Base-by-base conservation (phyloP, 2,888 invertebrate species). In the Caprella mutica region DNA sequence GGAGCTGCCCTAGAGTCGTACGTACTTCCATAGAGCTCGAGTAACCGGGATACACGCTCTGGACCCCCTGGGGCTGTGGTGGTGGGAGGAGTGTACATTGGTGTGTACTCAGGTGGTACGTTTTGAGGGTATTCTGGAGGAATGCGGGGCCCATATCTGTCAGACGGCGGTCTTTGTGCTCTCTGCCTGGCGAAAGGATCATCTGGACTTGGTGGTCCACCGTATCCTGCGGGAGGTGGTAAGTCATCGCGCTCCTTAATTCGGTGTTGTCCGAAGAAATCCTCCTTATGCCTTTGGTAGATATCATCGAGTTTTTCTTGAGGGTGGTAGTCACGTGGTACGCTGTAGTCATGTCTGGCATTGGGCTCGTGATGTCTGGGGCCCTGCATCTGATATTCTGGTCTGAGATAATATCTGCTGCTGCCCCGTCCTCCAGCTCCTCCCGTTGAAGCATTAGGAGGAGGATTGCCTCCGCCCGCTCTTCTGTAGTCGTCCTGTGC, bases 251-350 rank as follows among this genome's bases (percentile, higher is more conserved):
- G 55, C 40, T 61, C 61, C 58, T 61, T 61, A 48, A 55, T 54
- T 14, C 61, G 58, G 24, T 46, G 44, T 19, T 56, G 57, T 14
- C 58, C 52, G 56, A 53, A 61, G 53, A 61, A 61, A 19, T 61
- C 61, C 29, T 58, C 61, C 48, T 61, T 61, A 58, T 61, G 61
- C 38, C 61, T 46, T n/a, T 55, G 44, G 61, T 61, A 61, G 8
- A 61, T 44, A 46, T 58, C 58, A 27, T 61, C 61, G 26, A 61
- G 48, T 52, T 61, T 61, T 56, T 61, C 61, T 43, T 52, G 61
- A 39, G 58, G 61, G 33, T 58, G 58, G 56, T 48, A 61, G 52
- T 61, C 61, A 29, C 61, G 38, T n/a, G 61, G 61, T 8, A 21
- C 30, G n/a, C 55, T 58, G 43, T 58, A 61, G 56, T 61, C 61